A percentile compares a stretch with the other conserved stretches of the same genome.
phyloP scores from a whole-genome alignment of 2,888 invertebrate genomes.

The Zygaena filipendulae region DNA sequence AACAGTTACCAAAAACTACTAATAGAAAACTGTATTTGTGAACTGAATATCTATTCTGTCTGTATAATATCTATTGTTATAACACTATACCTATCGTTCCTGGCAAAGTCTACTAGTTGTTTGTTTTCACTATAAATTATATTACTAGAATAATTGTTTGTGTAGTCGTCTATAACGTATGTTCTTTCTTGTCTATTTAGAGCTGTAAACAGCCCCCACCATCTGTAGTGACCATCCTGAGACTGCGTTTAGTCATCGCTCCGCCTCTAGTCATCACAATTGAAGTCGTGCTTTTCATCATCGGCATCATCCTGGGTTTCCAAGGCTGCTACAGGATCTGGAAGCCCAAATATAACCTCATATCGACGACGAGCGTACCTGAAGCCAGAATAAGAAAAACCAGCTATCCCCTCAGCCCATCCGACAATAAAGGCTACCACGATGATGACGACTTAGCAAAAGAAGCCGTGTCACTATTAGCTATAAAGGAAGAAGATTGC shows the following conservation, averaged over 20 bases:
- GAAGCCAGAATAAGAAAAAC: conserved; percentile 25
- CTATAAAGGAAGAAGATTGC: conserved; percentile 39
- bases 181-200: conserved; percentile 25
- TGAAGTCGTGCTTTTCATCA: conserved; percentile 46
- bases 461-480: conserved; percentile 41
- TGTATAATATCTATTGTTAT: no score
- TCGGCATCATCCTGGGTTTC: conserved; percentile 51
- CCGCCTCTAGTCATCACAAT: conserved; percentile 58
- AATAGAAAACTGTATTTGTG: no score
- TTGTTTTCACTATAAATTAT: no score
- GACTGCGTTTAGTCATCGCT: conserved; percentile 55
- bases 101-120: no score
- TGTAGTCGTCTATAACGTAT: no score
- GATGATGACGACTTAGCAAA: conserved; percentile 37
- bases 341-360: conserved; percentile 38
- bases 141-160: no score
- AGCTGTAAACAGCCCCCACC: conserved; percentile 46
- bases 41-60: no score
- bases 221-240: conserved; percentile 43
- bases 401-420: conserved; percentile 30
- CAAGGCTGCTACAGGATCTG: conserved; percentile 39
- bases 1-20: no score
- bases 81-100: no score
- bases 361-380: conserved; percentile 19
- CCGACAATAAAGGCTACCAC: conserved; percentile 31